phyloP scores from a whole-genome alignment of 2,797 vertebrate genomes.

The Apogon talboti region DNA sequence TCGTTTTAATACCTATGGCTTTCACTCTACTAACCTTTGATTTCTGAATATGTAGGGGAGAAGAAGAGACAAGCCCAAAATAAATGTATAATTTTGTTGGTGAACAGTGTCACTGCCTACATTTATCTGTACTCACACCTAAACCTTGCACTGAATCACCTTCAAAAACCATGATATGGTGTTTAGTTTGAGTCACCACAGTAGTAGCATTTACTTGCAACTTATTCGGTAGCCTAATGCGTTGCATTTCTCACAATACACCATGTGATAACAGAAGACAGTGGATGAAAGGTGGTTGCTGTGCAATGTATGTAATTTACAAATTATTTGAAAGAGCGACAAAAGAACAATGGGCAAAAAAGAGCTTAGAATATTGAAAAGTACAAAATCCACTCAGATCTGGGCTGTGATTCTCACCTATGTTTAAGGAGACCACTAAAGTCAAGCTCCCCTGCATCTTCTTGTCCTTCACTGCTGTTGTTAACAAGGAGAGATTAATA shows the following conservation, averaged over 20 bases:
- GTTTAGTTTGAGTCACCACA: conserved; percentile 40
- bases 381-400: conserved; percentile 58
- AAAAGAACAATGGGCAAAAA: conserved; percentile 54
- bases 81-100: conserved; percentile 79
- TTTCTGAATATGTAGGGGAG: conserved; percentile 88
- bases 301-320: conserved; percentile 25
- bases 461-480: conserved; percentile 99
- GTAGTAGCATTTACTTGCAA: conserved; percentile 17
- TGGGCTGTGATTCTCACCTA: conserved; percentile 92
- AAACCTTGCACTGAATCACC: conserved; percentile 32
- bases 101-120: conserved; percentile 60
- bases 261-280: neutral
- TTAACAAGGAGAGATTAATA: conserved; percentile 91
- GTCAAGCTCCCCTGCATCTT: conserved; percentile 99
- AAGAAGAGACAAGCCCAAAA: conserved; percentile 87
- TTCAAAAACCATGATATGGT: conserved; percentile 36
- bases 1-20: conserved; percentile 81
- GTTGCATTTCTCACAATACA: conserved; percentile 1
- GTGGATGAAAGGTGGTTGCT: conserved; percentile 25
- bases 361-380: conserved; percentile 29
- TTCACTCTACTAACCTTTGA: conserved; percentile 87
- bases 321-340: conserved; percentile 40
- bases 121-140: conserved; percentile 43
- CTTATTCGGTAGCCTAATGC: conserved; percentile 16
- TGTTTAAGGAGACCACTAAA: conserved; percentile 99